A percentile compares a stretch with the other conserved stretches of the same genome.
These are phyloP conservation scores for Lagodon rhomboides DNA, from an alignment of 2,797 vertebrate genomes.

Conservation along the genomic window DNA sequence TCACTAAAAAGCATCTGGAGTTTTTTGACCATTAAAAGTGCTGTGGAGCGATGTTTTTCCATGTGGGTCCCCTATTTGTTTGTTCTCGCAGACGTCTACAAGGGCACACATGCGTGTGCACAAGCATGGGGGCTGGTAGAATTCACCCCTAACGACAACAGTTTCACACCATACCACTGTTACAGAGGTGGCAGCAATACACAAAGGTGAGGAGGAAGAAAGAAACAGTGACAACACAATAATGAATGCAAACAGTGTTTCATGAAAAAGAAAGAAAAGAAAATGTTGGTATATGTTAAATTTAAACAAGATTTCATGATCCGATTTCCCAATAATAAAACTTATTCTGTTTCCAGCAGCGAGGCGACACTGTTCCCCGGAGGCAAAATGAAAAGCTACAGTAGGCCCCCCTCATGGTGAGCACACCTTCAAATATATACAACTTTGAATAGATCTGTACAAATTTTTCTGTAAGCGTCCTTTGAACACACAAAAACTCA, in stretches of 20 bases:
- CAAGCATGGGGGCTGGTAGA: background rate
- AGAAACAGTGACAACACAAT: no score
- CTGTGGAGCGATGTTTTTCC: background rate
- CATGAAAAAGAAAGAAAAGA: background rate
- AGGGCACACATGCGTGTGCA: background rate
- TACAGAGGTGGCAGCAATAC: background rate
- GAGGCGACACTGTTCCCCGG: background rate
- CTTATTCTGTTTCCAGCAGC: background rate
- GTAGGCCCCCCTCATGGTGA: no score
- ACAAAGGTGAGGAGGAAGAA: background rate
- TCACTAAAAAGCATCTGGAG: background rate
- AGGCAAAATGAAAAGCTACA: no score
- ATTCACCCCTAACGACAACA: background rate
- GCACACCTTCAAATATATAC: background rate
- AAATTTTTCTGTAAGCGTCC: conserved; percentile 2
- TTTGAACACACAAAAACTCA: background rate
- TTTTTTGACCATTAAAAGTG: background rate
- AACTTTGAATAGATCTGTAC: background rate
- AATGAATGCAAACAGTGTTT: background rate
- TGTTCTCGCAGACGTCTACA: background rate
- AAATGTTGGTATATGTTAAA: background rate
- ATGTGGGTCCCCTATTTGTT: background rate
- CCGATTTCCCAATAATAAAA: background rate
- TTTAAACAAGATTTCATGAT: background rate
- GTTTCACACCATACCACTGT: conserved; percentile 1